Base-by-base conservation (phyloP, 2,797 vertebrate species). In the Bucorvus abyssinicus region DNA sequence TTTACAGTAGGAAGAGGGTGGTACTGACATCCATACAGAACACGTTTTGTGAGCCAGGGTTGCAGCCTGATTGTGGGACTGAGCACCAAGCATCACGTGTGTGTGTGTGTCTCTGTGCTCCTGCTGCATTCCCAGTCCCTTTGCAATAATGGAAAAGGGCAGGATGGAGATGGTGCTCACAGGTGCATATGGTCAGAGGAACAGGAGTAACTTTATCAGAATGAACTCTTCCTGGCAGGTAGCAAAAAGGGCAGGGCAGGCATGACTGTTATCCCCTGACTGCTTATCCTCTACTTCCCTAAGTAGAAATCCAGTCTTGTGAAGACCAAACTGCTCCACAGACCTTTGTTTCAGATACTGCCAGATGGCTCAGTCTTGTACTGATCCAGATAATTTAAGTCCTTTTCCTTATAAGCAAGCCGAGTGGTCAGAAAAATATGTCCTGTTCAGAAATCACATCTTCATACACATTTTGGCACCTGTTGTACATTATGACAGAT, bases 21-120 rank as follows among this genome's bases (percentile, higher is more conserved):
- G 2, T 24, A 7, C 29, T 53, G 44, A 8, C 24, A 38, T 38
- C 22, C 10, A 4, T 10, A 0, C 0, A 4, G 65, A 47, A 34
- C 45, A 22, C 2, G 12, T 55, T 17, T 56, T 52, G 22, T 42
- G 65, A 14, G 29, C 6, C 3, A 0, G 17, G 14, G 16, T 24
- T 86, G 56, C 69, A 27, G 27, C 38, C 36, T 71, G 53, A 9
- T 32, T 22, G 38, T 34, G 38, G 11, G 40, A 27, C 40, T 73
- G 40, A 36, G 26, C 14, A 38, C 21, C 32, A 49, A 49, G 47
- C 9, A 49, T 49, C 20, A 23, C 9, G 3, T 4, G 14, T 34
- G 27, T 44, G 38, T 40, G 38, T 40, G 38, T n/a, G 2, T 56
- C 4, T 76, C 26, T 34, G 24, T 22, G 9, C 12, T 73, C 26